Percentiles rank a stretch among this genome's conserved stretches.
Evolutionary conservation across 2,888 invertebrate species (phyloP).

Genomic region (Drosophila sordidula): DNA sequence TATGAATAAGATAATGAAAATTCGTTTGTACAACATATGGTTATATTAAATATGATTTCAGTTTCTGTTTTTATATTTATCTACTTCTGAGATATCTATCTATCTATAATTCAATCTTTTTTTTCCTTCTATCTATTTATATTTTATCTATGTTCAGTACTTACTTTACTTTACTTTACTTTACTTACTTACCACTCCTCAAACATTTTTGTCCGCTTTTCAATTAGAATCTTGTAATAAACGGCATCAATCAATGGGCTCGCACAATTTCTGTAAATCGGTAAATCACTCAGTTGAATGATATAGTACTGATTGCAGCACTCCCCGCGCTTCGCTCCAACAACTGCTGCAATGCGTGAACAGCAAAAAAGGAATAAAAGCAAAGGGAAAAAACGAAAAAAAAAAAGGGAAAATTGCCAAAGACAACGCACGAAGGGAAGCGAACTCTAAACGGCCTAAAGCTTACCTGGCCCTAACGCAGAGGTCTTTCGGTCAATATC

Average conservation of each 20-base stretch:
- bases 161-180: too few relatives aligned
- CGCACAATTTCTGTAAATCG: conserved; percentile 16
- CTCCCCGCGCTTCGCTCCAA: too few relatives aligned
- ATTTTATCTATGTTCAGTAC: neutral
- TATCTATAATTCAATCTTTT: too few relatives aligned
- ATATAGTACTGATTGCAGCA: conserved; percentile 13
- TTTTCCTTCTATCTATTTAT: too few relatives aligned
- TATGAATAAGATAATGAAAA: too few relatives aligned
- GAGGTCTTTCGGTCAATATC: conserved; percentile 24
- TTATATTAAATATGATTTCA: too few relatives aligned
- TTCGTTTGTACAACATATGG: too few relatives aligned
- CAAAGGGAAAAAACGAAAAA: neutral
- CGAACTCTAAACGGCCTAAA: conserved; percentile 36
- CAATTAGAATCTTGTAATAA: conserved; percentile 49
- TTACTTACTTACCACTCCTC: too few relatives aligned
- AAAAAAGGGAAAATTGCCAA: conserved; percentile 35
- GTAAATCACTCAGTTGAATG: conserved; percentile 61
- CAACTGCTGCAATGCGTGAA: conserved; percentile 12
- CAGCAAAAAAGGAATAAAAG: neutral
- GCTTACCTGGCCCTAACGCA: conserved; percentile 21
- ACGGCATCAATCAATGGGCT: conserved; percentile 37
- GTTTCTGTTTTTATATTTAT: too few relatives aligned
- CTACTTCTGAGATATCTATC: too few relatives aligned
- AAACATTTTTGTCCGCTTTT: conserved; percentile 16
- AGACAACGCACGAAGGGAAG: conserved; percentile 21